These are phyloP conservation scores for Hirundichthys speculiger DNA, from an alignment of 2,113 vertebrate species.

Conservation along the genomic window DNA sequence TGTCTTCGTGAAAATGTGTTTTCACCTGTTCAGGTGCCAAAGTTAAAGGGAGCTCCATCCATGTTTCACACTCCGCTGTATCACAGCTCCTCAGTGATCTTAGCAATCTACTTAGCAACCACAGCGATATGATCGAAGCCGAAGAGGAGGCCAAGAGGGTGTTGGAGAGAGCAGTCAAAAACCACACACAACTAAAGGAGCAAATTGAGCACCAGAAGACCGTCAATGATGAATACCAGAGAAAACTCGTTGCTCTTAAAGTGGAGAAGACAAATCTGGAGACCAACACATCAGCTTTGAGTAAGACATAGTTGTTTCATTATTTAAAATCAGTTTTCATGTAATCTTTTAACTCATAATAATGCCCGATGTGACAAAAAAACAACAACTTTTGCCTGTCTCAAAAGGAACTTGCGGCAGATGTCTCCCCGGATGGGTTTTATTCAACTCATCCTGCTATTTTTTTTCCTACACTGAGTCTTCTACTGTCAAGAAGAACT, in stretches of 20 bases:
- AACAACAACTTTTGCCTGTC: constrained; percentile 12
- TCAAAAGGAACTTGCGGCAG: constrained; percentile 48
- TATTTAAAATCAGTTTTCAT: not conserved
- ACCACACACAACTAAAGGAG: constrained; percentile 18
- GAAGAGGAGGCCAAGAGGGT: constrained; percentile 34
- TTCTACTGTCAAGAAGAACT: constrained; percentile 16
- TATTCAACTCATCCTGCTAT: constrained; percentile 54
- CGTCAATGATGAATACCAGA: constrained; percentile 22
- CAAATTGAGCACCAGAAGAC: constrained; percentile 20
- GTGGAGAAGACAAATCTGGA: constrained; percentile 40
- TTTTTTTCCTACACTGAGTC: constrained; percentile 40
- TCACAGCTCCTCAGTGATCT: constrained; percentile 39
- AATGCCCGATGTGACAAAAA: not conserved
- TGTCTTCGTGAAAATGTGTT: not conserved
- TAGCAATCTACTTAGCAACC: constrained; percentile 35
- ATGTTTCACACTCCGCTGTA: constrained; percentile 9
- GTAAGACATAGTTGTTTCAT: constrained; percentile 18
- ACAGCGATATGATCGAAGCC: constrained; percentile 26
- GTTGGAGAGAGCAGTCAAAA: not conserved
- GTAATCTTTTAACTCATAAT: not conserved
- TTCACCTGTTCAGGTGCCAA: constrained; percentile 31
- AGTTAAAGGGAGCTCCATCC: not conserved
- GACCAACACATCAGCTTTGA: constrained; percentile 20
- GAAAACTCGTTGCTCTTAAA: constrained; percentile 28
- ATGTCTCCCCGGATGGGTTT: constrained; percentile 40